Base-by-base conservation (phyloP, 2,888 invertebrate species). In the Agrilus cyanescens region DNA sequence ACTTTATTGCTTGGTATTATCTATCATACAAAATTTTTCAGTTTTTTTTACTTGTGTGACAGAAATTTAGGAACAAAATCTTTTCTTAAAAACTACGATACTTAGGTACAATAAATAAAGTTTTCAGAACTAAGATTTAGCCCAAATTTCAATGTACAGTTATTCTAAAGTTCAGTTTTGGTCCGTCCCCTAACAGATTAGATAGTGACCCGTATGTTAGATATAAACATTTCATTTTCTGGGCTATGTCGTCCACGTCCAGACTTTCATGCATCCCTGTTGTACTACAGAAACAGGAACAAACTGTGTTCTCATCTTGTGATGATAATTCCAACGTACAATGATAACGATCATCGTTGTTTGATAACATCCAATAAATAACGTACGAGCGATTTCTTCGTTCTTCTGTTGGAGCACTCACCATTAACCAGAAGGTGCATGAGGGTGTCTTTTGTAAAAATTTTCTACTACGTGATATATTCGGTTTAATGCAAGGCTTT, bases 351-450 rank as follows among this genome's bases (percentile, higher is more conserved):
- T 59, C 59, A 3, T 58, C 56, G 10, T 54, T 53, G 45, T 61
- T 60, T 15, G 61, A 59, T 44, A 63, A 60, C 41, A 66, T 41
- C 65, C 65, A 66, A 40, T 58, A 56, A 4, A 61, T 36, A 6
- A 56, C 56, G 43, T 57, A 59, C 0, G 62, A 54, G 10, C 52
- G 47, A 5, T 45, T 43, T 35, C 53, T 43, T 31, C 50, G 52
- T 29, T 46, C 47, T 39, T 59, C 56, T 6, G 39, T 32, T 3
- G 63, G 61, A 12, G 59, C 62, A 16, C 55, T 61, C 16, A 56
- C 58, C 65, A 66, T 63, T 29, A 66, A 45, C 65, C 65, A 66
- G 46, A 65, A 63, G 3, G 61, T 61, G 39, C 55, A 57, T 8
- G 60, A 37, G 2, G 61, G 59, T 4, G 60, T 46, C 40, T 53